phyloP scores from a whole-genome alignment of 1,140 invertebrate species.

The Campoletis sonorensis region DNA sequence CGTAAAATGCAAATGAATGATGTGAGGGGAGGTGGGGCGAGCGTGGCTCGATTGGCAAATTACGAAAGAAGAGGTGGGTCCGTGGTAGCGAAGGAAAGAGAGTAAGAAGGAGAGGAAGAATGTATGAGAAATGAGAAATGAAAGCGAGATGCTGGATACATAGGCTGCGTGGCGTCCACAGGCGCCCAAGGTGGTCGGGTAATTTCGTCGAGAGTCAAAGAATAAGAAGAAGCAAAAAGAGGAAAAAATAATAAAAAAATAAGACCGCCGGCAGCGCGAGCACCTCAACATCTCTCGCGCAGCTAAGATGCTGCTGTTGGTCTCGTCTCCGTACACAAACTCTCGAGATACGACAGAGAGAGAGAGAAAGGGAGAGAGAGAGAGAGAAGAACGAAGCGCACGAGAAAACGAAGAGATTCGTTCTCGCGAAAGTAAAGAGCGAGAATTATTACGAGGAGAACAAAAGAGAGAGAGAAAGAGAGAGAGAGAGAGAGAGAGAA shows the following conservation, averaged over 20 bases:
- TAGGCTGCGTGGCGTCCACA: conserved; percentile 62
- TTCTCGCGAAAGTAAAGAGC: conserved; percentile 42
- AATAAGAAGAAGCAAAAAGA: conserved; percentile 40
- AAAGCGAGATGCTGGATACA: background rate
- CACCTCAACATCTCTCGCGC: conserved; percentile 33
- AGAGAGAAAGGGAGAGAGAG: too few species aligned
- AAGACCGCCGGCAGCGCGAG: conserved; percentile 25
- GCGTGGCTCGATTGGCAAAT: conserved; percentile 72
- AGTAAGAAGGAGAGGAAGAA: conserved; percentile 38
- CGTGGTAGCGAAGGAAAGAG: conserved; percentile 33
- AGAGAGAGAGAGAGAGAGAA: conserved; percentile 8
- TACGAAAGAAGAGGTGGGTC: conserved; percentile 70
- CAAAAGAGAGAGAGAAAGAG: conserved; percentile 26
- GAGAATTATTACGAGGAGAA: conserved; percentile 38
- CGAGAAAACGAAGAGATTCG: conserved; percentile 32
- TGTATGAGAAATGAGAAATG: background rate
- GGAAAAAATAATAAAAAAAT: conserved; percentile 15
- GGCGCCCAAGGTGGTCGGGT: conserved; percentile 76
- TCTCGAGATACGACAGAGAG: background rate
- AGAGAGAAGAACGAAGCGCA: conserved; percentile 38
- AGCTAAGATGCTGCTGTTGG: conserved; percentile 31
- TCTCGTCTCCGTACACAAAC: background rate
- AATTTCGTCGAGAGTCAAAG: conserved; percentile 72
- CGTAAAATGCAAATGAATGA: conserved; percentile 76
- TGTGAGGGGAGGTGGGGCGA: conserved; percentile 43